Conservation (phyloP, 92 coral and sea anemone species). For the Phymanthus crucifer region DNA sequence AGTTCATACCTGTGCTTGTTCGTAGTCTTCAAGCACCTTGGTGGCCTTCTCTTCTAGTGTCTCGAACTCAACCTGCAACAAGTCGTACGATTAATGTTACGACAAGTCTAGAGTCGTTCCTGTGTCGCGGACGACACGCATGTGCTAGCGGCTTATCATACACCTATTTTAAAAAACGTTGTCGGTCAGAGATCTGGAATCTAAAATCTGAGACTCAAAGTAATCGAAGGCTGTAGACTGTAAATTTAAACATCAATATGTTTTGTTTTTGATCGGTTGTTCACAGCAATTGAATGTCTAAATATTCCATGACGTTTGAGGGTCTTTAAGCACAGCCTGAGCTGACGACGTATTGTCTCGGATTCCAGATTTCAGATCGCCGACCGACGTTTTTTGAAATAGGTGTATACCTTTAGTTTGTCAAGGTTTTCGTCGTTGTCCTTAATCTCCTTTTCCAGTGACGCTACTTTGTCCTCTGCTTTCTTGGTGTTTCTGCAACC, state of each 20-base stretch:
- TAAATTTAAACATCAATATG: too few relatives aligned
- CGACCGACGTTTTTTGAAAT: too few relatives aligned
- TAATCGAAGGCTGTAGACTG: too few relatives aligned
- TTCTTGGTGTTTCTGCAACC: slow-evolving; percentile 77
- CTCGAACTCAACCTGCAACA: slow-evolving; percentile 60
- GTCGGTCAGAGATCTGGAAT: too few relatives aligned
- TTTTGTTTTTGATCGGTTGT: too few relatives aligned
- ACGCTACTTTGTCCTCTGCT: slow-evolving; percentile 82
- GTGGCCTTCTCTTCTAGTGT: slow-evolving; percentile 86
- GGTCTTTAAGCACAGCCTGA: too few relatives aligned
- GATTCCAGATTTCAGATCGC: too few relatives aligned
- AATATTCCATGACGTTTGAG: too few relatives aligned
- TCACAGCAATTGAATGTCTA: too few relatives aligned
- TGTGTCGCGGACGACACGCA: background rate
- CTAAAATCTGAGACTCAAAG: too few relatives aligned
- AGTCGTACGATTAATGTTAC: background rate
- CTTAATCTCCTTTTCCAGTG: slow-evolving; percentile 77
- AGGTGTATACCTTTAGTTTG: slow-evolving; percentile 72
- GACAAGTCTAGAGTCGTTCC: background rate
- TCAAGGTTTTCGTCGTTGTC: slow-evolving; percentile 68
- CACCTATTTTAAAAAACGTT: too few relatives aligned
- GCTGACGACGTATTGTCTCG: too few relatives aligned
- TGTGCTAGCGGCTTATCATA: background rate
- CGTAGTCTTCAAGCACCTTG: slow-evolving; percentile 72
- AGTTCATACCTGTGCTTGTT: slow-evolving; percentile 76